These are phyloP conservation scores for Aradophagus sp. DNA, from an alignment of 1,140 invertebrate species.

Conservation along the genomic window DNA sequence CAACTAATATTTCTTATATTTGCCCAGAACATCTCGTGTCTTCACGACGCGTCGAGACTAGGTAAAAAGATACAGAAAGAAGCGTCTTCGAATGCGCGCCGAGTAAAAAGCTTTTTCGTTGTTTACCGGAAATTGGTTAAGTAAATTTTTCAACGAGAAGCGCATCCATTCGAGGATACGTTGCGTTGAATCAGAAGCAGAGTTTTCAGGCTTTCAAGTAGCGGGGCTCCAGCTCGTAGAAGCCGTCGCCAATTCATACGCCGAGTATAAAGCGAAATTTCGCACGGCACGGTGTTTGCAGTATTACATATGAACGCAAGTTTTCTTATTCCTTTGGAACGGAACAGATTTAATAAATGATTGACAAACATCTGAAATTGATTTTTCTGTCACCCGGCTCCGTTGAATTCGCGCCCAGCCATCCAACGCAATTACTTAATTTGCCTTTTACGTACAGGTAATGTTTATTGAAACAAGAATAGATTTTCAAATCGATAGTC, in stretches of 20 bases:
- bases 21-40: slow-evolving; percentile 36
- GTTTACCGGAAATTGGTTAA: slow-evolving; percentile 53
- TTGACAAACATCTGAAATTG: slow-evolving; percentile 29
- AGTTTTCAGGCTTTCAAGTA: slow-evolving; percentile 31
- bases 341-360: slow-evolving; percentile 35
- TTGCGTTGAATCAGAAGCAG: slow-evolving; percentile 33
- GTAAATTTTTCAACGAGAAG: slow-evolving; percentile 52
- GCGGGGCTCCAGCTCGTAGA: slow-evolving; percentile 7
- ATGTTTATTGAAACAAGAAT: no score
- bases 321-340: slow-evolving; percentile 34
- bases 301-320: slow-evolving; percentile 34
- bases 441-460: no score
- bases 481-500: no score
- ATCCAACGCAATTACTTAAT: no score
- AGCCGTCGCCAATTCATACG: slow-evolving; percentile 25
- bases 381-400: no score
- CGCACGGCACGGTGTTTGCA: slow-evolving; percentile 19
- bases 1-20: no score
- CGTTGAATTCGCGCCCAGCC: no score
- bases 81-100: slow-evolving; percentile 21
- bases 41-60: slow-evolving; percentile 33
- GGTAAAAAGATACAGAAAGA: slow-evolving; percentile 37
- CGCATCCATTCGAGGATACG: slow-evolving; percentile 10
- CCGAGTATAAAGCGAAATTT: slow-evolving; percentile 28
- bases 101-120: slow-evolving; percentile 44